Evolutionary conservation across 2,888 invertebrate genomes (phyloP), one percentile per base, ranked within the genome.

Genomic region (Leptura quadrifasciata): DNA sequence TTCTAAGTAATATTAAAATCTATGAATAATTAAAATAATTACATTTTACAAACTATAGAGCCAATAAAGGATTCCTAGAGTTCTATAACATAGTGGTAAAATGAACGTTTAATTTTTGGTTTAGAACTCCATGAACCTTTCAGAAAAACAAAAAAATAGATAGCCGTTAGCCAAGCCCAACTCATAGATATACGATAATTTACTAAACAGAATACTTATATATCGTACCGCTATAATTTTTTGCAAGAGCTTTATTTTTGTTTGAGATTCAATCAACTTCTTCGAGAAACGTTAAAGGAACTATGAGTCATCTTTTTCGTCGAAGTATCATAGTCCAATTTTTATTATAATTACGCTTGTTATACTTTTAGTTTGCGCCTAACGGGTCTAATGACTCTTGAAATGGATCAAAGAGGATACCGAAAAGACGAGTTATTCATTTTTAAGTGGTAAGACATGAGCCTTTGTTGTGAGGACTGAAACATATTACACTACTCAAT

Each of bases 311-410:
- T 47, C 47, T n/a, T 2, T 8, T n/a, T 18, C 55, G 10, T 20
- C 20, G 6, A 8, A 20, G 18, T 20, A 55, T 18, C 20, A 55
- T 55, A 55, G 1, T 18, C 20, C 55, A 20, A 10, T 55, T 24
- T 54, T 55, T 20, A 55, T 55, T 4, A 18, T 55, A 55, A 55
- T 55, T 55, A 8, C 18, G 5, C 20, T 12, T 20, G 55, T 18
- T 55, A 55, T 55, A 55, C 55, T 18, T 55, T 20, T 20, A 55
- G 55, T 55, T 47, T 20, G 20, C 18, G 17, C 18, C 55, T 20
- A 55, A 55, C 55, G 55, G 55, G 55, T 20, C 55, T 55, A 55
- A 55, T 55, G 55, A 55, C 20, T 8, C 20, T 18, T 18, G 9
- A 55, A 20, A 9, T 55, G 15, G 18, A 20, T 55, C 55, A 55